phyloP scores from a whole-genome alignment of 2,797 vertebrate species.

The Enteromius afrohamiltoni region DNA sequence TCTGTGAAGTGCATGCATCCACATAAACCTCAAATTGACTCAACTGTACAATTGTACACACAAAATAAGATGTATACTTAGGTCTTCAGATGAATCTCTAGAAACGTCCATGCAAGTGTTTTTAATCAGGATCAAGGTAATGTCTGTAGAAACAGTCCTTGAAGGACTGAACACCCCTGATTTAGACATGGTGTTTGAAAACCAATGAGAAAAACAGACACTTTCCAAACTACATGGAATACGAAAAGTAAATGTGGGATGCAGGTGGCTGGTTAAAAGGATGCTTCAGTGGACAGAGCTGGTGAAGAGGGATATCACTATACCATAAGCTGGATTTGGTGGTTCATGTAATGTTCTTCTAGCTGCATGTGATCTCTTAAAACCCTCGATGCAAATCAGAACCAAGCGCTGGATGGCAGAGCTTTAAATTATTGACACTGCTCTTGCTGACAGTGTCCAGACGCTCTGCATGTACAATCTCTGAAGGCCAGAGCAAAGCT shows the following conservation, averaged over 20 bases:
- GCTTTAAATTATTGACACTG: conserved; percentile 73
- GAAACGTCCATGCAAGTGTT: neutral
- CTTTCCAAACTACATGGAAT: neutral
- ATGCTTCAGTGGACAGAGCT: conserved; percentile 2
- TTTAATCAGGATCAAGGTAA: neutral
- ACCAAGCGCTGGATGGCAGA: conserved; percentile 61
- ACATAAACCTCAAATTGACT: neutral
- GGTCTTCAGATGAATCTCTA: neutral
- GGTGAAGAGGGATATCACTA: neutral
- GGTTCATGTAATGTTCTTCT: conserved; percentile 10
- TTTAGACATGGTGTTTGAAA: neutral
- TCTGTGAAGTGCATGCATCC: neutral
- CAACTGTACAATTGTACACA: neutral
- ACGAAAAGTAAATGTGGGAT: neutral
- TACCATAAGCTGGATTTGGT: neutral
- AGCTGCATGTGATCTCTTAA: conserved; percentile 17
- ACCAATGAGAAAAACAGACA: neutral
- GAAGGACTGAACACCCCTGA: neutral
- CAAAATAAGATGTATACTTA: neutral
- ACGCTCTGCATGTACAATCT: conserved; percentile 5
- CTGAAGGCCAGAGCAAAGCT: neutral
- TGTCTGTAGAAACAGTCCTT: neutral
- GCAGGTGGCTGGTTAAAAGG: neutral
- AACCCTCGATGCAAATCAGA: conserved; percentile 24
- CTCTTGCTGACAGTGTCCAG: conserved; percentile 42